Conservation (phyloP, 2,797 vertebrate genomes). For the Mormyrus hasselquistii region DNA sequence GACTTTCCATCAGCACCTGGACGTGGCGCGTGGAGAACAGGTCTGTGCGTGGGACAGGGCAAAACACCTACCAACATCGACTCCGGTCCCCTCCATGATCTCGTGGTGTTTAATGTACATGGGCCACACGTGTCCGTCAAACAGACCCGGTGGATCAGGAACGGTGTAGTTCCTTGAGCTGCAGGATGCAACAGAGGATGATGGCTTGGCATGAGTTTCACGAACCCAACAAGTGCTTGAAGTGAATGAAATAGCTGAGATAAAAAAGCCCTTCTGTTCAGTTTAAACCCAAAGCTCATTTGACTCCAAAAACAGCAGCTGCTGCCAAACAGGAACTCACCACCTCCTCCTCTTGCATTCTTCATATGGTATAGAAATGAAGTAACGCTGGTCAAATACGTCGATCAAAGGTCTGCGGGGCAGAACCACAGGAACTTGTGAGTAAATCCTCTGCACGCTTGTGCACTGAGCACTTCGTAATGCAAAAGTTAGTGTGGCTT, state of each 20-base stretch:
- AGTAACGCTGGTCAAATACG: conserved; percentile 74
- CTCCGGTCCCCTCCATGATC: conserved; percentile 71
- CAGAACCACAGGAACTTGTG: not conserved
- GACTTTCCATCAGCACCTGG: not conserved
- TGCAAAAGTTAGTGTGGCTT: not conserved
- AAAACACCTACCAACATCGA: conserved; percentile 66
- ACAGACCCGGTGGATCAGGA: conserved; percentile 82
- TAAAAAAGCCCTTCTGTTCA: not conserved
- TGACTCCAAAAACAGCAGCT: not conserved
- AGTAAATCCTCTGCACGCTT: not conserved
- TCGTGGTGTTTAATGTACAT: conserved; percentile 86
- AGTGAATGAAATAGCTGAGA: not conserved
- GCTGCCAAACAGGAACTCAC: conserved; percentile 44
- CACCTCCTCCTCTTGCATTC: conserved; percentile 89
- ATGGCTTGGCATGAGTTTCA: not conserved
- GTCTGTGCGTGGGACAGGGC: not conserved
- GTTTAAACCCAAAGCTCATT: not conserved
- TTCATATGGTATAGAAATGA: conserved; percentile 80
- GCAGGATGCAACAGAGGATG: conserved; percentile 21
- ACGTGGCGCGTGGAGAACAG: not conserved
- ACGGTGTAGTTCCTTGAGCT: conserved; percentile 79
- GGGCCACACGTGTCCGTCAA: conserved; percentile 91
- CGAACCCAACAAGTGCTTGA: not conserved
- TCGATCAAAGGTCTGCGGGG: conserved; percentile 72
- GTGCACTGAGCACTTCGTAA: not conserved